phyloP scores from a whole-genome alignment of 1,140 invertebrate species.

The Halyomorpha halys region DNA sequence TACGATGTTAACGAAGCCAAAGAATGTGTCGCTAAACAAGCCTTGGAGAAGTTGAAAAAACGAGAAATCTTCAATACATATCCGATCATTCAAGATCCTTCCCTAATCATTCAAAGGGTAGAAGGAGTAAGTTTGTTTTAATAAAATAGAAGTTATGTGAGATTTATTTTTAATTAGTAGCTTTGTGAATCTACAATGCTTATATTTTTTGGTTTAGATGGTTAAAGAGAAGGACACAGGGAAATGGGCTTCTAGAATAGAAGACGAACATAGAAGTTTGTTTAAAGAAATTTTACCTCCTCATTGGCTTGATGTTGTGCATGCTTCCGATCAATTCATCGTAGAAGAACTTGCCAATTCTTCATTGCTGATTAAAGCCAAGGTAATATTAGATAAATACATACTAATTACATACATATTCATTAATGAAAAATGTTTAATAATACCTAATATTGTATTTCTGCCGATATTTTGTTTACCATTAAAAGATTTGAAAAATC shows the following conservation, averaged over 20 bases:
- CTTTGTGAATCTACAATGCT: neutral
- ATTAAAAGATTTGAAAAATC: too few relatives aligned
- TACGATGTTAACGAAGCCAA: neutral
- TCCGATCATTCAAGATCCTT: neutral
- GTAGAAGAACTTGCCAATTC: conserved; percentile 15
- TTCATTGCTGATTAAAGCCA: too few relatives aligned
- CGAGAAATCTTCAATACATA: neutral
- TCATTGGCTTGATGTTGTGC: neutral
- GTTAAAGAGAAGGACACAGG: conserved; percentile 26
- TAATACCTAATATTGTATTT: too few relatives aligned
- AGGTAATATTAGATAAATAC: too few relatives aligned
- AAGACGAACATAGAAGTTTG: neutral
- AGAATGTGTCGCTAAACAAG: conserved; percentile 1
- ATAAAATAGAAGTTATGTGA: neutral
- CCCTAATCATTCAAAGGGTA: neutral
- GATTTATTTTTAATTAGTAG: neutral
- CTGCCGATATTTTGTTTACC: too few relatives aligned
- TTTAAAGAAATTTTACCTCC: conserved; percentile 13
- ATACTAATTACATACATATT: too few relatives aligned
- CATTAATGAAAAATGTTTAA: too few relatives aligned
- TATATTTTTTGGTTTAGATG: conserved; percentile 21
- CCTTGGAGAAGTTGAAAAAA: neutral
- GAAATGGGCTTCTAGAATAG: conserved; percentile 15
- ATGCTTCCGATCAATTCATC: neutral
- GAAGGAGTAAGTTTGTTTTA: neutral